Percentiles rank a stretch among this genome's conserved stretches.
phyloP scores from a whole-genome alignment of 2,797 vertebrate genomes.

The Sebastes oblongus region DNA sequence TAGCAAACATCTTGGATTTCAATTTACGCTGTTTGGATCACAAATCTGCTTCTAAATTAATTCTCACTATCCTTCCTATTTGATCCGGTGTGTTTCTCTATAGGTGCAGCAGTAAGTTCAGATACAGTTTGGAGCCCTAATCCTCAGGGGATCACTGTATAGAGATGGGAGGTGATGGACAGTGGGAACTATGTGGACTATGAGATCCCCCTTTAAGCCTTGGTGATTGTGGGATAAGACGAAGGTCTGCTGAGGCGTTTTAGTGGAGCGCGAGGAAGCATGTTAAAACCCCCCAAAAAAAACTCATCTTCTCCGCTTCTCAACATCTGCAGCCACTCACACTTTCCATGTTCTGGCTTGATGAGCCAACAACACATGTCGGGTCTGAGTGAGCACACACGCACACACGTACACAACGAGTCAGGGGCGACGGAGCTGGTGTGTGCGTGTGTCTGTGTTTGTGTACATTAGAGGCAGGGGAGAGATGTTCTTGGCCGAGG shows the following conservation, averaged over 20 bases:
- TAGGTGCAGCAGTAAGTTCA: not conserved
- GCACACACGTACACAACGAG: conserved; percentile 31
- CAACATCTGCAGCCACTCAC: conserved; percentile 81
- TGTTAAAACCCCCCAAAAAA: conserved; percentile 48
- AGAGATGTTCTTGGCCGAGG: conserved; percentile 76
- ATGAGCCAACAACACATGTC: conserved; percentile 81
- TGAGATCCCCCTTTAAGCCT: conserved; percentile 50
- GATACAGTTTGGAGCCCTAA: conserved; percentile 26
- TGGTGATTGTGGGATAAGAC: conserved; percentile 64
- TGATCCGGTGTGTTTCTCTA: not conserved
- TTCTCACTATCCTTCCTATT: not conserved
- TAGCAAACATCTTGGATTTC: not conserved
- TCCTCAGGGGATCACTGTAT: conserved; percentile 32
- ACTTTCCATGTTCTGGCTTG: conserved; percentile 81
- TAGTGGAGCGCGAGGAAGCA: conserved; percentile 45
- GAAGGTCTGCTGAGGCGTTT: conserved; percentile 53
- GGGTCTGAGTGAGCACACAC: conserved; percentile 55
- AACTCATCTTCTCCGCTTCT: conserved; percentile 38
- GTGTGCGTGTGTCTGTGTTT: conserved; percentile 54
- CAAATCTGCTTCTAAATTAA: not conserved
- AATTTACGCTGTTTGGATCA: not conserved
- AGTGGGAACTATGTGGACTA: conserved; percentile 47
- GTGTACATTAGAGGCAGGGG: conserved; percentile 65
- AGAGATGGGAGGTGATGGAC: conserved; percentile 48
- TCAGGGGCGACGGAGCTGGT: conserved; percentile 32